Percentiles rank a stretch among this genome's conserved stretches.
phyloP scores from a whole-genome alignment of 53 echinoderm and acorn worm genomes.

The Paracentrotus lividus region DNA sequence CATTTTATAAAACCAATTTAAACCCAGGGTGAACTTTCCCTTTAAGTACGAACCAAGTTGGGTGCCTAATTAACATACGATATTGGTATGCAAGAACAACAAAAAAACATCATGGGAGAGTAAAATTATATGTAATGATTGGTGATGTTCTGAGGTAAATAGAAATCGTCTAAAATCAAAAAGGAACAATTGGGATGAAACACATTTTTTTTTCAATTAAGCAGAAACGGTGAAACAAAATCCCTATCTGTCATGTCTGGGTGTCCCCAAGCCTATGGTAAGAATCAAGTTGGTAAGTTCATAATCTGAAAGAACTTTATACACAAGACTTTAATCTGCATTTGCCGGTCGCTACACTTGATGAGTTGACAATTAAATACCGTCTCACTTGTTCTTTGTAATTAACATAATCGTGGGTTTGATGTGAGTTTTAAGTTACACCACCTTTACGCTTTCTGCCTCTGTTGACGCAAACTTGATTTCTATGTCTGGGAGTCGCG shows the following conservation, averaged over 20 bases:
- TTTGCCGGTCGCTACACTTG: not conserved
- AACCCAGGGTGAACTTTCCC: too few relatives aligned
- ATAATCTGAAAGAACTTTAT: conserved; percentile 10
- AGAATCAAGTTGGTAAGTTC: not conserved
- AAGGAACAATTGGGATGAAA: not conserved
- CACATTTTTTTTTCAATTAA: not conserved
- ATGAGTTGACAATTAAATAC: conserved; percentile 45
- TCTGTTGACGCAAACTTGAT: conserved; percentile 14
- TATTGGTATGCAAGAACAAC: too few relatives aligned
- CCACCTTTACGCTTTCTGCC: not conserved
- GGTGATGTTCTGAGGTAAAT: too few relatives aligned
- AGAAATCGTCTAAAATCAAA: too few relatives aligned
- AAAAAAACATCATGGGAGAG: too few relatives aligned
- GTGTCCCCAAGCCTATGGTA: not conserved
- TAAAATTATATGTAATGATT: too few relatives aligned
- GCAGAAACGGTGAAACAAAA: not conserved
- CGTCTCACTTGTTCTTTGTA: not conserved
- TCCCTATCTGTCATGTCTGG: not conserved
- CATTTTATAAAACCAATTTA: too few relatives aligned
- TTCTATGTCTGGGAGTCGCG: not conserved
- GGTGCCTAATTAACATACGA: too few relatives aligned
- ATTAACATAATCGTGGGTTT: conserved; percentile 31
- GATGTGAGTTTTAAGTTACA: conserved; percentile 39
- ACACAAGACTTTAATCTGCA: conserved; percentile 14
- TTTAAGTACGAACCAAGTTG: too few relatives aligned